Conservation (phyloP, 2,888 invertebrate species). For the Drosophila maculinotata region DNA sequence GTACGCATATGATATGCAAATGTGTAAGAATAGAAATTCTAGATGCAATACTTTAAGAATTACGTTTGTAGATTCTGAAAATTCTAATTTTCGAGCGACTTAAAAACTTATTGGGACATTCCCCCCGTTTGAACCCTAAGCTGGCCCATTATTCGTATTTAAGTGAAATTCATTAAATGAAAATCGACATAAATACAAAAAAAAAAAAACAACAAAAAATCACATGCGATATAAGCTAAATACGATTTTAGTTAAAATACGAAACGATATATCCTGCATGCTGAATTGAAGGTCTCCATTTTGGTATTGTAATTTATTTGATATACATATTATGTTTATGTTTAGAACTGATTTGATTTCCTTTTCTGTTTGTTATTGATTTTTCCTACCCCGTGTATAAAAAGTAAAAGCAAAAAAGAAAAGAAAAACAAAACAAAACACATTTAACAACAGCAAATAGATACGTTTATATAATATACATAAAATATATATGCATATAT, state of each 20-base stretch:
- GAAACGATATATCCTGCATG: constrained; percentile 13
- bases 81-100: background rate
- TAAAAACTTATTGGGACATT: background rate
- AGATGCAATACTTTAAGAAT: background rate
- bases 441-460: constrained; percentile 20
- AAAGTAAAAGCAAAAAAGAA: constrained; percentile 8
- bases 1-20: too few relatives aligned
- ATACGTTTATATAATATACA: constrained; percentile 18
- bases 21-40: background rate
- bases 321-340: constrained; percentile 43
- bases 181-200: constrained; percentile 18
- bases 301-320: constrained; percentile 69
- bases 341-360: constrained; percentile 51
- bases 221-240: constrained; percentile 7
- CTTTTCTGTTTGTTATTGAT: constrained; percentile 28
- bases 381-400: constrained; percentile 41
- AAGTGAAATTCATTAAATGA: constrained; percentile 50
- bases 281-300: constrained; percentile 20
- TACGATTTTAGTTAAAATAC: constrained; percentile 14
- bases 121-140: background rate
- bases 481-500: constrained; percentile 12
- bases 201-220: constrained; percentile 5
- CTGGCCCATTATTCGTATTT: constrained; percentile 2
- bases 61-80: background rate
- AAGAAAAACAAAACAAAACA: constrained; percentile 22